Evolutionary conservation across 2,888 invertebrate species (phyloP).

Genomic region (Eurytoma californica): DNA sequence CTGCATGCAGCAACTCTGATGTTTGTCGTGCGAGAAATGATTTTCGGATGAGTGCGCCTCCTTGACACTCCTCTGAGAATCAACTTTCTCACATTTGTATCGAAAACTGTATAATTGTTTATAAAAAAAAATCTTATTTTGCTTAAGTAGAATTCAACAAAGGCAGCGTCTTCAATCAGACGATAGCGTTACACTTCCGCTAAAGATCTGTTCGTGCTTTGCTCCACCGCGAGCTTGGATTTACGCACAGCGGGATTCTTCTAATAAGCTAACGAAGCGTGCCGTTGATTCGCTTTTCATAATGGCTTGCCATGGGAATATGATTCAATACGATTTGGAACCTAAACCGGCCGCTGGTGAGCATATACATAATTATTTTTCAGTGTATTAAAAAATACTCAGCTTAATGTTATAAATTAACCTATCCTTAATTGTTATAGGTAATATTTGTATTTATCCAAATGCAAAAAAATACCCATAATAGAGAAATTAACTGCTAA

Average conservation of each 20-base stretch:
- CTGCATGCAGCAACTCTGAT: too few relatives aligned
- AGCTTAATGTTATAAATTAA: too few relatives aligned
- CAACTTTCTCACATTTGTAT: too few relatives aligned
- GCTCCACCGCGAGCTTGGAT: slow-evolving; percentile 87
- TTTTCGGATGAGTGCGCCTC: too few relatives aligned
- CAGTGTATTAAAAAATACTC: too few relatives aligned
- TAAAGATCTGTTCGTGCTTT: slow-evolving; percentile 88
- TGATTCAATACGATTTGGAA: slow-evolving; percentile 92
- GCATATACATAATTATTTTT: slow-evolving; percentile 30
- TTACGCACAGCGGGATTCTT: slow-evolving; percentile 73
- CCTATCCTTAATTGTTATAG: too few relatives aligned
- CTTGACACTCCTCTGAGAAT: too few relatives aligned
- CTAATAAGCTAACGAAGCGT: slow-evolving; percentile 73
- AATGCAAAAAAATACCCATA: too few relatives aligned
- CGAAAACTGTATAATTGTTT: neutral
- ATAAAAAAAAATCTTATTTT: neutral
- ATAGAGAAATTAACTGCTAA: too few relatives aligned
- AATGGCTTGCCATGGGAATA: slow-evolving; percentile 90
- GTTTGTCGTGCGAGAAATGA: too few relatives aligned
- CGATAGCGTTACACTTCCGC: slow-evolving; percentile 81
- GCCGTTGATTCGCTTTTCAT: slow-evolving; percentile 91
- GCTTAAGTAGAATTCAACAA: slow-evolving; percentile 66
- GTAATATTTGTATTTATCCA: too few relatives aligned
- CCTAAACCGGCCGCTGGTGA: slow-evolving; percentile 81
- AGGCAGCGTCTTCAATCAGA: slow-evolving; percentile 83